Percentiles rank a stretch among this genome's conserved stretches.
phyloP scores from a whole-genome alignment of 2,888 invertebrate genomes.

The Drosophila conformis region DNA sequence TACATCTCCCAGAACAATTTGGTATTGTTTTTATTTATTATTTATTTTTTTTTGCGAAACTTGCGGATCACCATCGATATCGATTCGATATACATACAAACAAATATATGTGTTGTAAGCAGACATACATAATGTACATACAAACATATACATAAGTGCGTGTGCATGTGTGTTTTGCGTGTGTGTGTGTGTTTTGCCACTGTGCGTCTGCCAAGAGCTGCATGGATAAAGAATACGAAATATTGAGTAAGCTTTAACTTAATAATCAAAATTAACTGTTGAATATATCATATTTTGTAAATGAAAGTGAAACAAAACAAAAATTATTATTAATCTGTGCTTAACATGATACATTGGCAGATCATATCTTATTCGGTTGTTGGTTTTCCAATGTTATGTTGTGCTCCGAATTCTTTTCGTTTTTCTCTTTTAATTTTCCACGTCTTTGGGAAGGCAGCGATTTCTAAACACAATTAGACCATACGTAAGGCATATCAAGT shows the following conservation, averaged over 20 bases:
- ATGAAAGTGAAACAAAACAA: neutral
- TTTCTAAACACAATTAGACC: conserved; percentile 5
- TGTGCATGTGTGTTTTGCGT: neutral
- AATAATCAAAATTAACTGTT: neutral
- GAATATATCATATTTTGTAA: neutral
- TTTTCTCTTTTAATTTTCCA: neutral
- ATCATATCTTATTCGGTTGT: neutral
- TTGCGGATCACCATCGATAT: conserved; percentile 8
- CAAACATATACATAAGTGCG: neutral
- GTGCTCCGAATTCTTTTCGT: neutral
- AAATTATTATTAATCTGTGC: neutral
- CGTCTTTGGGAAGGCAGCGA: neutral
- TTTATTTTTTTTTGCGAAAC: conserved; percentile 6
- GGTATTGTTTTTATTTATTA: conserved; percentile 7
- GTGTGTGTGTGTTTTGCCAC: neutral
- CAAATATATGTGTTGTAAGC: neutral
- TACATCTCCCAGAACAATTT: neutral
- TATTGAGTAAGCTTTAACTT: conserved; percentile 9
- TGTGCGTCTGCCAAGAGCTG: neutral
- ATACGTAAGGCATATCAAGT: conserved; percentile 1
- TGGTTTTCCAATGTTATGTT: neutral
- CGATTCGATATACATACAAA: conserved; percentile 5
- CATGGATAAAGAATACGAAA: conserved; percentile 7
- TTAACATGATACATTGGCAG: neutral
- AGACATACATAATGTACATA: neutral